Conservation (phyloP, 2,888 invertebrate genomes). For the Drosophila fungiperda region DNA sequence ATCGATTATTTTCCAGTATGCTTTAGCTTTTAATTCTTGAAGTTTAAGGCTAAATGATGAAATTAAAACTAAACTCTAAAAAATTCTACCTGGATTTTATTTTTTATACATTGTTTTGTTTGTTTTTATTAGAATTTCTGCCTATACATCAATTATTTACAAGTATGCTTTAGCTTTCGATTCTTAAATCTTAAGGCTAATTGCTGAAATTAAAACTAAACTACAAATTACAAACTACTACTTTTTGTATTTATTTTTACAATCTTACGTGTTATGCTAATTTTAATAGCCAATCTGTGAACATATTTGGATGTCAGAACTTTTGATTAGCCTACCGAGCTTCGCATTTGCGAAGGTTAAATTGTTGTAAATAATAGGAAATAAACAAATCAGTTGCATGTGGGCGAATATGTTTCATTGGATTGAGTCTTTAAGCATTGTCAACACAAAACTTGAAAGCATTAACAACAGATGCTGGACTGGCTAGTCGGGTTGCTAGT, state of each 20-base stretch:
- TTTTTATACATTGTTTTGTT: too few species aligned
- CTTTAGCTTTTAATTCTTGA: neutral
- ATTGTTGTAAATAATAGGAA: neutral
- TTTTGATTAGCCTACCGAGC: neutral
- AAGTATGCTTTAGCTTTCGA: too few species aligned
- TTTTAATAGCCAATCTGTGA: constrained; percentile 4
- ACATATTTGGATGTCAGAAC: constrained; percentile 12
- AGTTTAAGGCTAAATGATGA: neutral
- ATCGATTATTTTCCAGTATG: neutral
- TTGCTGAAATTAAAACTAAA: too few species aligned
- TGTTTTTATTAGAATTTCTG: too few species aligned
- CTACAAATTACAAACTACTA: too few species aligned
- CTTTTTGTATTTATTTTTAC: too few species aligned
- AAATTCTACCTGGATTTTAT: too few species aligned
- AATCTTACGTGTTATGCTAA: neutral
- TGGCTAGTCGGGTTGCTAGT: constrained; percentile 9
- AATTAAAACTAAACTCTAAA: neutral
- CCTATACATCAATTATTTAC: too few species aligned
- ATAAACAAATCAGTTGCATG: constrained; percentile 39
- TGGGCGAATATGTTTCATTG: constrained; percentile 70
- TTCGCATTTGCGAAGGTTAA: neutral
- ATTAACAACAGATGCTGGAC: constrained; percentile 21
- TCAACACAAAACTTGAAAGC: constrained; percentile 26
- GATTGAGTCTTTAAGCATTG: constrained; percentile 58
- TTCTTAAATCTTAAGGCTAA: too few species aligned